Conservation (phyloP, 2,113 vertebrate genomes). For the Hyaena hyaena region DNA sequence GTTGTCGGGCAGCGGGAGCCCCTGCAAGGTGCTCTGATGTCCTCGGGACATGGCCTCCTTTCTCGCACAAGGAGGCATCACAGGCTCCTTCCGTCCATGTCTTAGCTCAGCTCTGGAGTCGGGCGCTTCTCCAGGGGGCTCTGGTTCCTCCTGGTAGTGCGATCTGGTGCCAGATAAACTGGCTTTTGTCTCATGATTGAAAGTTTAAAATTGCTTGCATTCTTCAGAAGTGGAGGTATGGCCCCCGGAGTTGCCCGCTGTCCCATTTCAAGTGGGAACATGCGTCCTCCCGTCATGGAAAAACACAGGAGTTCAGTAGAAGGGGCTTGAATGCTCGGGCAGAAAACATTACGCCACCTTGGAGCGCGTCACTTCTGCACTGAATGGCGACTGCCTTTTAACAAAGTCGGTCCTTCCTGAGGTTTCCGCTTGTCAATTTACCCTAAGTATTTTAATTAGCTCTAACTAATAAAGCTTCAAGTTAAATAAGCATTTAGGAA, state of each 20-base stretch:
- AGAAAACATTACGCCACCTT: not conserved
- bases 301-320: rapidly evolving
- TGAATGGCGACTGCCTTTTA: not conserved
- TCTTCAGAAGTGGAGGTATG: not conserved
- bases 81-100: rapidly evolving
- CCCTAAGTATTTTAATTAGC: not conserved
- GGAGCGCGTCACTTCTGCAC: not conserved
- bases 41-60: not conserved
- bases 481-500: not conserved
- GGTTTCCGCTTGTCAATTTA: not conserved
- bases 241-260: rapidly evolving
- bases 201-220: not conserved
- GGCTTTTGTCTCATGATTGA: not conserved
- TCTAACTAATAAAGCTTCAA: not conserved
- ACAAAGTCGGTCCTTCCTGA: not conserved
- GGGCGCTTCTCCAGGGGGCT: rapidly evolving
- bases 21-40: rapidly evolving
- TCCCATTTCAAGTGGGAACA: rapidly evolving
- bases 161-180: not conserved
- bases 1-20: rapidly evolving
- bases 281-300: rapidly evolving
- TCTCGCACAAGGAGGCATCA: rapidly evolving
- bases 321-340: not conserved
- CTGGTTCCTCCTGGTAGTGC: rapidly evolving
- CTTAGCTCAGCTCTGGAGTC: rapidly evolving